These are phyloP conservation scores for Pinna nobilis DNA, from an alignment of 1,140 invertebrate genomes.

Conservation along the genomic window DNA sequence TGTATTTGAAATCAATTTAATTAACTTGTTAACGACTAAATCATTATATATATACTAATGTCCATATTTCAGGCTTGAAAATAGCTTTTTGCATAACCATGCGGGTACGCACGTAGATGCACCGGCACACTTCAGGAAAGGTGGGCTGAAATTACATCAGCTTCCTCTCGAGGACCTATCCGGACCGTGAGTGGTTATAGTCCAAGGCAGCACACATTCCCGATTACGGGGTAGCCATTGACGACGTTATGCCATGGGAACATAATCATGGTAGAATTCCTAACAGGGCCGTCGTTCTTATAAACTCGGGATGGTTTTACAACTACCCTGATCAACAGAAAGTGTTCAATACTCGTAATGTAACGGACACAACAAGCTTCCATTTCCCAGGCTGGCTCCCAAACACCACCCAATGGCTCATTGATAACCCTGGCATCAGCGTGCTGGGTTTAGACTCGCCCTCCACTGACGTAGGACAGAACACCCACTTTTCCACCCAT, in stretches of 20 bases:
- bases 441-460: conserved; percentile 80
- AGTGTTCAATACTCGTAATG: conserved; percentile 49
- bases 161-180: conserved; percentile 79
- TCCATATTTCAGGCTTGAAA: conserved; percentile 76
- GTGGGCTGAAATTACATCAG: conserved; percentile 77
- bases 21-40: too few relatives aligned
- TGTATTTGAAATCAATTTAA: too few relatives aligned
- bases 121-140: conserved; percentile 52
- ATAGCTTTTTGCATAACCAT: conserved; percentile 80
- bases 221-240: conserved; percentile 42
- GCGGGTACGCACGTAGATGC: conserved; percentile 78
- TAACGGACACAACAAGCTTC: conserved; percentile 18
- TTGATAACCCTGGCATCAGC: conserved; percentile 77
- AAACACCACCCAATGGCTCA: conserved; percentile 79
- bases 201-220: conserved; percentile 66
- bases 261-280: conserved; percentile 51
- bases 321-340: conserved; percentile 56
- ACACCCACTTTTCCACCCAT: conserved; percentile 14
- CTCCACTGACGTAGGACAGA: conserved; percentile 77
- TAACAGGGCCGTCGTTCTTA: conserved; percentile 48
- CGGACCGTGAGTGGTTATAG: conserved; percentile 77
- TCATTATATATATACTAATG: too few relatives aligned
- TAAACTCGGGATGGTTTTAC: conserved; percentile 77
- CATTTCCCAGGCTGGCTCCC: conserved; percentile 76
- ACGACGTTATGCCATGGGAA: conserved; percentile 27